Percentiles rank a stretch among this genome's conserved stretches.
These are phyloP conservation scores for Meloidogyne floridensis DNA, from an alignment of 1,140 invertebrate species.

Conservation along the genomic window DNA sequence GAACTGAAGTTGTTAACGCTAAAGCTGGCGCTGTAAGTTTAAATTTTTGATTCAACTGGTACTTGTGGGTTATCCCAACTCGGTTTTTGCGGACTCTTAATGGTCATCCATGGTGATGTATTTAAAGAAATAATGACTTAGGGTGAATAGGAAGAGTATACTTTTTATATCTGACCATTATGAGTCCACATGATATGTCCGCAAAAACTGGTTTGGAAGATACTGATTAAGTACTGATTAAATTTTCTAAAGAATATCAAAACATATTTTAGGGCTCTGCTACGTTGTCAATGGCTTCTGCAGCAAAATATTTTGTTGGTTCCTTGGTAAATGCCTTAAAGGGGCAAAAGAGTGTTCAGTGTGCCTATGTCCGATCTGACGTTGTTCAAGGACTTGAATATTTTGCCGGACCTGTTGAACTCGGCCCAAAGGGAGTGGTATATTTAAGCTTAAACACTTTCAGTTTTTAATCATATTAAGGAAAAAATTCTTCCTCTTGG, in stretches of 20 bases:
- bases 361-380: slow-evolving; percentile 78
- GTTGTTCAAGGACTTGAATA: slow-evolving; percentile 82
- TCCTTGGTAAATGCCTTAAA: slow-evolving; percentile 59
- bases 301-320: slow-evolving; percentile 84
- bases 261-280: slow-evolving; percentile 77
- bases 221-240: no score
- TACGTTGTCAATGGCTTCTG: slow-evolving; percentile 98
- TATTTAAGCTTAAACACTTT: background rate
- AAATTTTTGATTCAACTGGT: background rate
- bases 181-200: no score
- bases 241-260: no score
- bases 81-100: no score
- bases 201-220: no score
- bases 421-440: slow-evolving; percentile 85
- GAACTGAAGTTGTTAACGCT: slow-evolving; percentile 97
- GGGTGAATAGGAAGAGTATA: no score
- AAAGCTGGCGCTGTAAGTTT: slow-evolving; percentile 84
- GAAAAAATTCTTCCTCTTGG: slow-evolving; percentile 87
- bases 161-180: no score
- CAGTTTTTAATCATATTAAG: slow-evolving; percentile 1
- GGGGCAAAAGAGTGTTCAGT: slow-evolving; percentile 60
- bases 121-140: no score
- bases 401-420: slow-evolving; percentile 88
- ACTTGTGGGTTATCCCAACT: no score
- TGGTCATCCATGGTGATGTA: no score